Base-by-base conservation (phyloP, 2,113 vertebrate species). In the Limnothrissa miodon region DNA sequence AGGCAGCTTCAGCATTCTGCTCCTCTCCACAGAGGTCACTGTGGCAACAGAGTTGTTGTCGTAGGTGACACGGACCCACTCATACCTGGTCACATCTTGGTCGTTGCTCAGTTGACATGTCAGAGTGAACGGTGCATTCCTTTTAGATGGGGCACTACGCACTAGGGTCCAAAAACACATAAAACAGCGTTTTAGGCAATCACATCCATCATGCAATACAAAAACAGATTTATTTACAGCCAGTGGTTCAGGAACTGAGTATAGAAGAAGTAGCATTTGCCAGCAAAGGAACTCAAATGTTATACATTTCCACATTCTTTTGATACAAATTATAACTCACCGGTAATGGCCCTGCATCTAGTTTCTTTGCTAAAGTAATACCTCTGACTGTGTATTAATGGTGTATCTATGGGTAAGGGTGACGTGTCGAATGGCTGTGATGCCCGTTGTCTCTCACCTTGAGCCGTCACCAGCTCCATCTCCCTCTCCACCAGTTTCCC, bases 41-140 rank as follows among this genome's bases (percentile, higher is more conserved):
- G 78, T 85, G 39, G 80, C 70, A 2, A 83, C 90, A 80, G 88
- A 86, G 7, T 89, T 92, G 62, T 80, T 5, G 36, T 90, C 85
- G 4, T 85, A 85, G 19, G 46, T 90, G 17, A 90, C 85, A 33
- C 51, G 84, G 59, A 93, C 80, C 94, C 94, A 95, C 81, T 93
- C 86, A 0, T 94, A 94, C 0, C 23, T 0, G 0, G 82, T 92
- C 88, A 93, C 84, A 7, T 91, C 85, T 0, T 84, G 91, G 0
- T 85, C 6, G 82, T 92, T 74, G 4, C 85, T 91, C 80, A 94
- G 89, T 0, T 91, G 81, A 84, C 94, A 95, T 74, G 89, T 93
- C 87, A 95, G 86, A 0, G 33, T 86, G 25, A 85, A 5, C 0
- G 86, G 80, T 45, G 5, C 46, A 19, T 59, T 79, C 70, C 83